A percentile compares a stretch with the other conserved stretches of the same genome.
phyloP scores from a whole-genome alignment of 2,797 vertebrate species.

The Thaleichthys pacificus region DNA sequence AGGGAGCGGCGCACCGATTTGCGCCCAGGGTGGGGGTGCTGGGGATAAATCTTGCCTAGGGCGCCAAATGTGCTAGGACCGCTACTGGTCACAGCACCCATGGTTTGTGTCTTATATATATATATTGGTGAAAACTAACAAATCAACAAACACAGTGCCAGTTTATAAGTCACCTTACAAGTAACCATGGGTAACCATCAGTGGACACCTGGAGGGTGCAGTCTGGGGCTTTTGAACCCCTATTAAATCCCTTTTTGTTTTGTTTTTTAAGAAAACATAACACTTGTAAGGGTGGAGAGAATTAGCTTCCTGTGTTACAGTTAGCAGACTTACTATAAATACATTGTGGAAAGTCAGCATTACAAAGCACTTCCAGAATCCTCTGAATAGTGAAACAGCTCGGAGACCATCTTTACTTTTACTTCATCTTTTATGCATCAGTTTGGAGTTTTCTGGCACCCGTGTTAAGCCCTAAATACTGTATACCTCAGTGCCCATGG shows the following conservation, averaged over 20 bases:
- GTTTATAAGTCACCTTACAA: too few species aligned
- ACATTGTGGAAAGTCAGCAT: constrained; percentile 52
- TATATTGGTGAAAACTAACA: too few species aligned
- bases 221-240: too few species aligned
- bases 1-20: too few species aligned
- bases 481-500: constrained; percentile 22
- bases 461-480: constrained; percentile 5
- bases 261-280: constrained; percentile 21
- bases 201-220: too few species aligned
- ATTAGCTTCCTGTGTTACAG: constrained; percentile 61
- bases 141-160: too few species aligned
- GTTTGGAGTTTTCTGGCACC: constrained; percentile 6
- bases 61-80: too few species aligned
- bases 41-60: too few species aligned
- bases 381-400: neutral
- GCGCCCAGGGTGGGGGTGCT: too few species aligned
- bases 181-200: too few species aligned
- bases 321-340: constrained; percentile 53
- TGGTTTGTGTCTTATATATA: too few species aligned
- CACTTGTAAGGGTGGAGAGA: constrained; percentile 40
- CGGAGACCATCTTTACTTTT: neutral
- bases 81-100: too few species aligned
- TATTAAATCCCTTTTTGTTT: neutral
- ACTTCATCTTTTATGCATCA: constrained; percentile 16
- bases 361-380: constrained; percentile 19